Base-by-base conservation (phyloP, 1,140 invertebrate species). In the Mycetomoellerius zeteki region DNA sequence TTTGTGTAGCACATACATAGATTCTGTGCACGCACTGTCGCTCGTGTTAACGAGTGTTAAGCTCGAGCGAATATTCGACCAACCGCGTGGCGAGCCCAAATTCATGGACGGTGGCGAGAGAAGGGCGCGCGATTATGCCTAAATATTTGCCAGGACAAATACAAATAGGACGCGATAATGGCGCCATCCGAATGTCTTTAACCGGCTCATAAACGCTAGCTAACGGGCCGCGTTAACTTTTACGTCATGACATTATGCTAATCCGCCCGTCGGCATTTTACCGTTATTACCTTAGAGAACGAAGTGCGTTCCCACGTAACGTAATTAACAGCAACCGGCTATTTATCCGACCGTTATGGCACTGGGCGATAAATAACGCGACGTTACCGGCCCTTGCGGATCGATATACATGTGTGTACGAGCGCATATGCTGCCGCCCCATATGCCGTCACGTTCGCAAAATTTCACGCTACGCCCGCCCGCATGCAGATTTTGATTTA, bases 131-230 rank as follows among this genome's bases (percentile, higher is more conserved):
- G 80, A 84, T 84, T 75, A 84, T 84, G 69, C 27, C 43, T 84
- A 84, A 84, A 84, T 84, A 84, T 84, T 84, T 75, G 80, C 77
- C 80, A 75, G 52, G 52, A 73, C 80, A 84, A 84, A 84, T 84
- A 72, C 67, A 82, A 82, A 82, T 73, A 75, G 69, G 8, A 19
- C 24, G 37, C 69, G 69, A 84, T 84, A 84, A 84, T 47, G 14
- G 69, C 47, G 56, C 56, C 67, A 84, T 84, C 56, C 69, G 37
- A 73, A 73, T 84, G 56, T 84, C 80, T 84, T 84, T 33, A 84
- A 58, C 80, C 80, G 80, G 80, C 43, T 75, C 80, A 75, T 84
- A 84, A 84, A 84, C 69, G 56, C 14, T 24, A 27, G 37, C 80
- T 84, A 84, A 84, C 54, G 80, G 80, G 69, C 67, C 80, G 80